Evolutionary conservation across 2,888 invertebrate genomes (phyloP), one percentile per base, ranked within the genome.

Genomic region (Cantharis rufa): DNA sequence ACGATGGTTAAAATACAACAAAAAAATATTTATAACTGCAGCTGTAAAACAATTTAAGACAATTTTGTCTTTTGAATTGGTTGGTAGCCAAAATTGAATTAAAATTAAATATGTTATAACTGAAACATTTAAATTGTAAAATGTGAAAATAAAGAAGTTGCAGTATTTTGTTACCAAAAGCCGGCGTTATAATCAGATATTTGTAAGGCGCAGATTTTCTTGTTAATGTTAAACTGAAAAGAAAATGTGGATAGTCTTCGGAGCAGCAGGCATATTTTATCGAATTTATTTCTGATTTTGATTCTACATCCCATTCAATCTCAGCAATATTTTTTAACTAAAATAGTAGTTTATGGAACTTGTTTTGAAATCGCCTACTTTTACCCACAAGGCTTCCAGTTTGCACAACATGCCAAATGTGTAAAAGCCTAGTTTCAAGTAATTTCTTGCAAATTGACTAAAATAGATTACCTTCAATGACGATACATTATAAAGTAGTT

Each of bases 1-100:
- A 83, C 91, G 90, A 77, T 91, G 89, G 0, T 91, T 90, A 83
- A 93, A 92, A 85, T 92, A 93, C 83, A 92, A 88, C 70, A 93
- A 88, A 83, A 92, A 92, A 15, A 92, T 85, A 13, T 90, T 89
- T 62, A 92, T 90, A 69, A 93, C 89, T 0, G 93, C 83, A 11
- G 91, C 89, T 11, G 91, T 90, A 71, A 91, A 88, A 7, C 91
- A 91, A 80, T 91, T 92, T 15, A 93, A 84, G n/a, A 91, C 86
- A 16, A 93, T 89, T 85, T 93, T 93, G 84, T 93, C 93, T 21
- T 91, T 91, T 81, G 92, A 90, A 81, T 91, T 90, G 0, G 93
- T 92, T 0, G 93, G 93, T 69, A 93, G 83, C 92, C 92, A 92
- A 84, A 93, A 94, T 1, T 89, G 89, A 11, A 91, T 86, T 68